Base-by-base conservation (phyloP, 2,113 vertebrate genomes). In the Oreochromis aureus region DNA sequence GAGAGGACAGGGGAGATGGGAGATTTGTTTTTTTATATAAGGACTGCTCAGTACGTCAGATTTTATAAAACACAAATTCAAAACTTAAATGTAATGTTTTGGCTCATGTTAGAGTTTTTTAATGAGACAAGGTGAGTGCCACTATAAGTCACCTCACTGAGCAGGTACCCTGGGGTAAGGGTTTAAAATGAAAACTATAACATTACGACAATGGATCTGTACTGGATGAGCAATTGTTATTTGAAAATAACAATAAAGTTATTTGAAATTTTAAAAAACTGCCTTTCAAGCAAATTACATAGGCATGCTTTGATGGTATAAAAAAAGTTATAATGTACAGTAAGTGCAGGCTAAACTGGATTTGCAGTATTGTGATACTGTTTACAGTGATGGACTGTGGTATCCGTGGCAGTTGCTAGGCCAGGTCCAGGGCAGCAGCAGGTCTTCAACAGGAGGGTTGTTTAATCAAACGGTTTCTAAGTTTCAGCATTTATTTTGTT, bases 401-500 rank as follows among this genome's bases (percentile, higher is more conserved):
- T 73, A 27, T 73, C 39, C 39, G 1, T 73, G 69, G 41, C 22
- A 18, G 24, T 48, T 48, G 24, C 39, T 27, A 30, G 2, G 41
- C 44, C 15, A 76, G 69, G 41, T 76, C 41, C 41, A 48, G 41
- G 15, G 41, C 9, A 73, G 41, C 4, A 73, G 4, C 69, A 73
- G 41, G 71, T 76, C 44, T 73, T 73, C 22, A 27, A 76, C 24
- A 12, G 41, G 71, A 76, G 44, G 41, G 10, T 19, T 18, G 71
- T 6, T 48, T 48, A 76, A 51, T 48, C 71, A 19, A 2, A 19
- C 1, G 10, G 71, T 76, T 76, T 76, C 71, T 51, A 76, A 19
- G 71, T 7, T 76, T 51, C 71, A 76, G 24, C 44, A 76, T 76
- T 51, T 51, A 32, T 76, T 76, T 51, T 76, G 71, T 76, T 76